phyloP scores from a whole-genome alignment of 2,888 invertebrate genomes.

The Phrixothrix hirtus region DNA sequence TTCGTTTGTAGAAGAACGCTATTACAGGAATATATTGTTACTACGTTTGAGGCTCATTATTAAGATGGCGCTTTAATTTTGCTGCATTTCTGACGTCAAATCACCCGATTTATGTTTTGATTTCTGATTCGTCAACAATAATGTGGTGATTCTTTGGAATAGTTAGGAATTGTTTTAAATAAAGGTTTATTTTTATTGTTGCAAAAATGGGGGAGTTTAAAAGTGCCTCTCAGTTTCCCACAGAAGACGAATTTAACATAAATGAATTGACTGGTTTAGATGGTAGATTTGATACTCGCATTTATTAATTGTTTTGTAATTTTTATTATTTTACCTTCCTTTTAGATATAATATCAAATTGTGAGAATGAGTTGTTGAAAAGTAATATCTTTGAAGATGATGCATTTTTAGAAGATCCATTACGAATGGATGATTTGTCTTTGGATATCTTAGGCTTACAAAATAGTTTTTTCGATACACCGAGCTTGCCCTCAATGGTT shows the following conservation, averaged over 20 bases:
- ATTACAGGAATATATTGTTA: too few relatives aligned
- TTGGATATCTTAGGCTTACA: constrained; percentile 56
- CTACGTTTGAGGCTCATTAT: too few relatives aligned
- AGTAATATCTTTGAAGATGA: constrained; percentile 60
- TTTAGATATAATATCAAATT: constrained; percentile 68
- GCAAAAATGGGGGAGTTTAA: constrained; percentile 52
- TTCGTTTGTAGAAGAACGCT: too few relatives aligned
- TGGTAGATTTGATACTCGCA: constrained; percentile 57
- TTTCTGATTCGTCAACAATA: constrained; percentile 61
- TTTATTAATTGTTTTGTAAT: not conserved
- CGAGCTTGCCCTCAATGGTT: constrained; percentile 36
- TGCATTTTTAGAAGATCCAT: constrained; percentile 56
- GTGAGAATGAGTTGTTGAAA: constrained; percentile 67
- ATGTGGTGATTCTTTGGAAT: constrained; percentile 44
- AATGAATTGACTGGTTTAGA: constrained; percentile 71
- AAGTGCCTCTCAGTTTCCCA: constrained; percentile 54
- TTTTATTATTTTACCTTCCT: constrained; percentile 35
- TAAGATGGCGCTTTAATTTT: not conserved
- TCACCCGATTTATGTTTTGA: constrained; percentile 62
- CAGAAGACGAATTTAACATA: constrained; percentile 65
- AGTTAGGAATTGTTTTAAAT: constrained; percentile 30
- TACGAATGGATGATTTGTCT: constrained; percentile 56
- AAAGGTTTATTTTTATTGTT: constrained; percentile 26
- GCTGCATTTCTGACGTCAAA: constrained; percentile 60
- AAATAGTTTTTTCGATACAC: constrained; percentile 40